Base-by-base conservation (phyloP, 2,888 invertebrate genomes). In the Allacma fusca region DNA sequence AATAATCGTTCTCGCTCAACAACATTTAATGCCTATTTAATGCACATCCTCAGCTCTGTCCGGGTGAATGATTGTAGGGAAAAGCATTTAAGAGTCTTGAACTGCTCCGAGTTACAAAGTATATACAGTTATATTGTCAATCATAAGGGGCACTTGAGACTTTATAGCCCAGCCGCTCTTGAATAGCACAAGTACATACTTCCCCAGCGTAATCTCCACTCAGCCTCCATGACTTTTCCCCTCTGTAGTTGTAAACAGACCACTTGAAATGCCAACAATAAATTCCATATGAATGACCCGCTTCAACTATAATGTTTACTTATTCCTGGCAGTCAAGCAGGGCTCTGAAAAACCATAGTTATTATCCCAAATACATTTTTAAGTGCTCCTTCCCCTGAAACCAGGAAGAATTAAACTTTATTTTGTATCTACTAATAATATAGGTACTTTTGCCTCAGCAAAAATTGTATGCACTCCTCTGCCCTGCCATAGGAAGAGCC, bases 91-190 rank as follows among this genome's bases (percentile, higher is more conserved):
- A 13, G 50, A 50, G 50, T 50, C 50, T 50, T 50, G 9, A 50
- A 50, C n/a, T 50, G 50, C 50, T 50, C 19, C 9, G 2, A 19
- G 19, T 12, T 50, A 50, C 50, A 50, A 7, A 50, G 9, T 50
- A 16, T 50, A 50, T 50, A 44, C 28, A 70, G 26, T 50, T 26
- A 24, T 70, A 44, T 50, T 70, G 70, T 70, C 70, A 70, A 70
- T 70, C 70, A 70, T 50, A 50, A 50, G 50, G 50, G n/a, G 50
- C 28, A 28, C 65, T 65, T 65, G 65, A 65, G 24, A 65, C 50
- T 50, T 50, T 50, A n/a, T 50, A 50, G 50, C 50, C 19, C 50
- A 50, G 50, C n/a, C 50, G n/a, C 50, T 50, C 16, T n/a, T 50
- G 9, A 50, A 50, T n/a, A 16, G 9, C 16, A 50, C 16, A 16